phyloP scores from a whole-genome alignment of 2,113 vertebrate genomes.

The Chauna torquata region DNA sequence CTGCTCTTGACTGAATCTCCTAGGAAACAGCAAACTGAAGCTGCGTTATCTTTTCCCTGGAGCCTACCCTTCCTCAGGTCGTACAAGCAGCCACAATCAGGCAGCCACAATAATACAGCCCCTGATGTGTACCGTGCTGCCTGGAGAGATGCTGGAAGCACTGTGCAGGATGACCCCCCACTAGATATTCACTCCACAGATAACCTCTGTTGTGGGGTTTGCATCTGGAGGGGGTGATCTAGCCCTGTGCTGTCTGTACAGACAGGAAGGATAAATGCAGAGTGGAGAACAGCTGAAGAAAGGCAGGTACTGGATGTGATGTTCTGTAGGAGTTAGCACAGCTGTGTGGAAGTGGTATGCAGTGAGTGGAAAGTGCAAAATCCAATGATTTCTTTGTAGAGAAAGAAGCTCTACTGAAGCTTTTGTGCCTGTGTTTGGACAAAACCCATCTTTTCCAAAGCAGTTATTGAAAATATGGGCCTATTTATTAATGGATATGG shows the following conservation, averaged over 20 bases:
- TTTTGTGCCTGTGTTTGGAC: neutral
- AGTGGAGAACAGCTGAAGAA: neutral
- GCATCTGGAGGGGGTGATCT: neutral
- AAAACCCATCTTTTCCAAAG: conserved; percentile 24
- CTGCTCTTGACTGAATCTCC: conserved; percentile 6
- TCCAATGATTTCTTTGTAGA: neutral
- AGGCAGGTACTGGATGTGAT: conserved; percentile 6
- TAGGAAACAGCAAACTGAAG: conserved; percentile 46
- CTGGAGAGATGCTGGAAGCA: neutral
- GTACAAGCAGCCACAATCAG: neutral
- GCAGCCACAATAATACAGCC: neutral
- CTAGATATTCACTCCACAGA: neutral
- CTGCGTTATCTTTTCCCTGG: neutral
- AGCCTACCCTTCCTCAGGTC: neutral
- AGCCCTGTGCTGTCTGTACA: neutral
- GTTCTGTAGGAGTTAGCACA: conserved; percentile 34
- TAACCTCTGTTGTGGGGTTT: neutral
- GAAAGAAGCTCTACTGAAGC: neutral
- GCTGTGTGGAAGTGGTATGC: conserved; percentile 13
- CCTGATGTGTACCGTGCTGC: fast-evolving
- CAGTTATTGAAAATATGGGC: conserved; percentile 41
- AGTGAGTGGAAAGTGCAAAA: conserved; percentile 31
- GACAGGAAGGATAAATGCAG: neutral
- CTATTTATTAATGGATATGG: conserved; percentile 55
- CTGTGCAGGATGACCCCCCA: neutral